Base-by-base conservation (phyloP, 1,140 invertebrate genomes). In the Scylla paramamosain region DNA sequence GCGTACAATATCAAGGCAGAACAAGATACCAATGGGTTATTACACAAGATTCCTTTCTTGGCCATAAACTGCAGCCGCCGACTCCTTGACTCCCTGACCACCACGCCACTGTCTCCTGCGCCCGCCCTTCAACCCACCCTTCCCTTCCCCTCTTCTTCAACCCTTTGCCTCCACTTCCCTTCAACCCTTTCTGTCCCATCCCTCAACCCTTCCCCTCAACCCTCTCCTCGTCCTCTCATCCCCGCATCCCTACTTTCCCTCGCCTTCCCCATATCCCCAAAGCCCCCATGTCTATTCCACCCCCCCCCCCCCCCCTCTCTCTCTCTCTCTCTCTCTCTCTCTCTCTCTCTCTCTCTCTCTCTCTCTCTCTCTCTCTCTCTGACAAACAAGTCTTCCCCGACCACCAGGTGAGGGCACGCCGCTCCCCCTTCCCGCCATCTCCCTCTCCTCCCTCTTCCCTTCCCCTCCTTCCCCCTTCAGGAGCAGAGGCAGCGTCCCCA, bases 311-410 rank as follows among this genome's bases (percentile, higher is more conserved):
- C 6, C 83, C 20, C 6, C 20, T 28, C 20, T 31, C 8, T 31
- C 31, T 31, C 83, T 31, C 83, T 31, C 83, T 84, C 83, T 84
- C 83, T 84, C 83, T 84, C 83, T 84, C 83, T 84, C 83, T 84
- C 83, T 84, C 83, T 84, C 83, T 67, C 59, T 67, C 59, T 67
- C 59, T 67, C 59, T 67, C 59, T 67, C 48, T 67, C 59, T 67
- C 59, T 77, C 67, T 77, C 67, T 77, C 67, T 77, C 67, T 77
- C 67, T 77, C 67, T 77, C 67, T 77, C 67, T 77, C 67, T n/a
- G 67, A 77, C 67, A 77, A 77, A 77, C 67, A 77, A 77, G n/a
- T 77, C 67, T n/a, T n/a, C n/a, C 20, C 67, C 16, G 67, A 7
- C 67, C 67, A n/a, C 67, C 67, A 77, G 67, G 67, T 77, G 20